Evolutionary conservation across 1,140 invertebrate genomes (phyloP).

Genomic region (Drosophila rufa): DNA sequence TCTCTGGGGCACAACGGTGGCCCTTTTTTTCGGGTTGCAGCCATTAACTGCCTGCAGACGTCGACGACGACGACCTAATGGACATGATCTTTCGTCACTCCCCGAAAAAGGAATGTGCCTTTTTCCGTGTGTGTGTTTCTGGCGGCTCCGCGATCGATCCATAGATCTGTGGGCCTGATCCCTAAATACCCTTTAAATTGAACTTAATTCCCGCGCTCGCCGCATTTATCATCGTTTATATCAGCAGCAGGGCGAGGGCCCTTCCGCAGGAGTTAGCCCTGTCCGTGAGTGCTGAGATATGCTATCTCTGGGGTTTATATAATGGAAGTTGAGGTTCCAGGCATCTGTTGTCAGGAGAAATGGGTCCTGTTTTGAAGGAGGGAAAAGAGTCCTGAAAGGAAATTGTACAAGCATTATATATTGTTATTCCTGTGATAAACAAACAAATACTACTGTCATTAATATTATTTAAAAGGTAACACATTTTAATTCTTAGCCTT

Average conservation of each 20-base stretch:
- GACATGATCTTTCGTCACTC: conserved; percentile 81
- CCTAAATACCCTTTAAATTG: conserved; percentile 72
- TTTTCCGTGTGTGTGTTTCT: neutral
- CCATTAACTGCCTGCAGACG: conserved; percentile 77
- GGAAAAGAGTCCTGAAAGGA: too few relatives aligned
- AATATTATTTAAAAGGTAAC: neutral
- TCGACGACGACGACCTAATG: conserved; percentile 56
- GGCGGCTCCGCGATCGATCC: conserved; percentile 16
- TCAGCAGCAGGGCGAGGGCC: conserved; percentile 19
- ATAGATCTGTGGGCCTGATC: conserved; percentile 48
- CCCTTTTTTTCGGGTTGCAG: conserved; percentile 48
- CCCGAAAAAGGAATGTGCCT: conserved; percentile 68
- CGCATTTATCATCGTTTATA: conserved; percentile 68
- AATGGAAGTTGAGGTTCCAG: conserved; percentile 9
- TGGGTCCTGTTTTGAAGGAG: neutral
- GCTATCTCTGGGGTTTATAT: conserved; percentile 18
- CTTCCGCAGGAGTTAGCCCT: conserved; percentile 33
- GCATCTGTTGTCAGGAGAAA: conserved; percentile 24
- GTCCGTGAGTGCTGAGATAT: conserved; percentile 32
- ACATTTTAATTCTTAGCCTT: too few relatives aligned
- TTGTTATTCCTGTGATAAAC: too few relatives aligned
- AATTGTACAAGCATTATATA: neutral
- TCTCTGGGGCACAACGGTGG: conserved; percentile 56
- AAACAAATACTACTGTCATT: too few relatives aligned
- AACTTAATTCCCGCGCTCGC: conserved; percentile 51